These are phyloP conservation scores for Hermetia illucens DNA, from an alignment of 1,140 invertebrate species.

Conservation along the genomic window DNA sequence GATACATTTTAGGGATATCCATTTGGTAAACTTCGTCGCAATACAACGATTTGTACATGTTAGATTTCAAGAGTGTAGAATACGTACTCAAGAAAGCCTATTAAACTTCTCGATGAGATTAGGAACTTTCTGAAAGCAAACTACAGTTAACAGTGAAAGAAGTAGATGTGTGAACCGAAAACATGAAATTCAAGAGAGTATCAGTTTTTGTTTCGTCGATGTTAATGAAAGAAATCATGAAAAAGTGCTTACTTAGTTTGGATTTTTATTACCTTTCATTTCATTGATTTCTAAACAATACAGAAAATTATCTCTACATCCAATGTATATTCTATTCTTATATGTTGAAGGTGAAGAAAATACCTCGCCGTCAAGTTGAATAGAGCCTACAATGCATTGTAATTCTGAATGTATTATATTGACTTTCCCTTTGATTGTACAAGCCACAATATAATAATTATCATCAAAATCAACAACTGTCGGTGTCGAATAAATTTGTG, in stretches of 20 bases:
- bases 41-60: too few relatives aligned
- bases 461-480: not conserved
- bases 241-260: not conserved
- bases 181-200: too few relatives aligned
- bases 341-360: conserved; percentile 45
- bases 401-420: conserved; percentile 2
- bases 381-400: not conserved
- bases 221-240: not conserved
- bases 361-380: conserved; percentile 33
- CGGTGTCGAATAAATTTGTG: conserved; percentile 4
- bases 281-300: conserved; percentile 34
- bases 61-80: too few relatives aligned
- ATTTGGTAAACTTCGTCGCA: too few relatives aligned
- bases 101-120: too few relatives aligned
- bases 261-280: not conserved
- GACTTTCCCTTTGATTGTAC: conserved; percentile 2
- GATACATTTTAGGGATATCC: too few relatives aligned
- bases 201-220: too few relatives aligned
- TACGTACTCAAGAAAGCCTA: too few relatives aligned
- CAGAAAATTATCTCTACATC: conserved; percentile 47
- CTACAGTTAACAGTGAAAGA: too few relatives aligned
- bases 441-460: not conserved
- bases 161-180: too few relatives aligned
- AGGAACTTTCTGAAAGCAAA: too few relatives aligned
- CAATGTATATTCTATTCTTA: conserved; percentile 34